Conservation (phyloP, 2,113 vertebrate species). For the Cisticola juncidis region DNA sequence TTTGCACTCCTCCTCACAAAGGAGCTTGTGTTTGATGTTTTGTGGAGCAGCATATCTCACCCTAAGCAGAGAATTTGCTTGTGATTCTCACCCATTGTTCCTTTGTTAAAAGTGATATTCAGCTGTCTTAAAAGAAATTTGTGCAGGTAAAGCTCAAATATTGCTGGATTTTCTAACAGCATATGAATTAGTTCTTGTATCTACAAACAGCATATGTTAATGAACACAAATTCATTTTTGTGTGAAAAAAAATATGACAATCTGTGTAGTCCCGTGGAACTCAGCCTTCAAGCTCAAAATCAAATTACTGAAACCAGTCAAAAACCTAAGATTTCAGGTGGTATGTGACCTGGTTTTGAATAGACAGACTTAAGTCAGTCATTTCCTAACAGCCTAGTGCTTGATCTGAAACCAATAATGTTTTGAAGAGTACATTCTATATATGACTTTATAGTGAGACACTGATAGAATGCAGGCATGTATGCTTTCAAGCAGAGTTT, state of each 20-base stretch:
- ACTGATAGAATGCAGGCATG: neutral
- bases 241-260: neutral
- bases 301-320: neutral
- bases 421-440: neutral
- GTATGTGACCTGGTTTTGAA: neutral
- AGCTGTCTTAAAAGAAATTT: neutral
- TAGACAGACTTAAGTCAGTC: neutral
- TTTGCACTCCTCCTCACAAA: neutral
- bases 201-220: neutral
- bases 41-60: neutral
- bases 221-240: neutral
- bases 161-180: neutral
- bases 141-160: neutral
- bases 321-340: neutral
- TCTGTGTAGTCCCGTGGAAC: neutral
- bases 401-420: neutral
- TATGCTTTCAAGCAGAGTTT: neutral
- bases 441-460: neutral
- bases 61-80: neutral
- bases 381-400: neutral
- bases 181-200: neutral
- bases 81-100: neutral
- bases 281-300: neutral
- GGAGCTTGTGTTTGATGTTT: neutral
- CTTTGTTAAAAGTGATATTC: neutral